Conservation (phyloP, 2,113 vertebrate species). For the Myotis brandtii region DNA sequence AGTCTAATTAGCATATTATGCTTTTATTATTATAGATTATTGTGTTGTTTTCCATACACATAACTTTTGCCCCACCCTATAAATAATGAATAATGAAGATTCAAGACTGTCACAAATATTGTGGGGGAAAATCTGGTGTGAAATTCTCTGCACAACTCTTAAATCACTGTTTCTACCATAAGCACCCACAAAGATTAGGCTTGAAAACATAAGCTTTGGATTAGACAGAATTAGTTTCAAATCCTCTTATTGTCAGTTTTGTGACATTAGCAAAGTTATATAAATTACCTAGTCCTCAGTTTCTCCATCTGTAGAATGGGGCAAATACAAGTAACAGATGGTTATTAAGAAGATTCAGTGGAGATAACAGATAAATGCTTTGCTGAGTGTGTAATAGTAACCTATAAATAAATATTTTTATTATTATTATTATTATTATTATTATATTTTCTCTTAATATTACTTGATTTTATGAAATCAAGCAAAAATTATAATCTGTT, state of each 20-base stretch:
- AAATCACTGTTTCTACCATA: neutral
- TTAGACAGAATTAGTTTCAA: neutral
- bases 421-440: neutral
- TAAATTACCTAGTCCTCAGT: neutral
- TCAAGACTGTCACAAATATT: neutral
- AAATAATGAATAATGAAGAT: neutral
- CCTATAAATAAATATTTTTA: neutral
- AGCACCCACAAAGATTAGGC: fast-evolving
- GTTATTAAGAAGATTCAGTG: neutral
- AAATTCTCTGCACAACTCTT: neutral
- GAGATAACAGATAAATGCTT: neutral
- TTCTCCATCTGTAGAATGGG: neutral
- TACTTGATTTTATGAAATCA: conserved; percentile 46
- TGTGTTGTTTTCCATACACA: neutral
- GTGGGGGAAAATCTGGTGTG: too few relatives aligned
- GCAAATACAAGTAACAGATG: fast-evolving
- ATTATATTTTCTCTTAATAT: conserved; percentile 9
- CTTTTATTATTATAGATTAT: too few relatives aligned
- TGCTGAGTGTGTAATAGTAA: neutral
- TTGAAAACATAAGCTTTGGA: neutral
- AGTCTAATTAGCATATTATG: too few relatives aligned
- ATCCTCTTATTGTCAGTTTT: neutral
- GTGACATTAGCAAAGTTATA: neutral
- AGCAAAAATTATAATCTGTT: neutral
- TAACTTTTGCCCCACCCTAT: neutral